Percentiles rank a stretch among this genome's conserved stretches.
Conservation (phyloP, 2,888 invertebrate species). For the Chalcosyrphus nemorum region DNA sequence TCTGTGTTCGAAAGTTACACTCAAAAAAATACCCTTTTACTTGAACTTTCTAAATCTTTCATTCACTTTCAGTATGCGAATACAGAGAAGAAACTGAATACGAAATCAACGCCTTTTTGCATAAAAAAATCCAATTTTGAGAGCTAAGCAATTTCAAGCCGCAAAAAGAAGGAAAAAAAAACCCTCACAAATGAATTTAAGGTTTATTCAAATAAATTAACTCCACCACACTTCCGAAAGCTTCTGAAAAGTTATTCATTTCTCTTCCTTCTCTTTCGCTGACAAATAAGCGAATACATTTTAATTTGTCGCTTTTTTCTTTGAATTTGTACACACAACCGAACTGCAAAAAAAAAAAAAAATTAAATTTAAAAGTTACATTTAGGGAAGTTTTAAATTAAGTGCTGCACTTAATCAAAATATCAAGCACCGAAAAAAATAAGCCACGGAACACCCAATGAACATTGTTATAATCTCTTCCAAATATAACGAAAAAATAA, state of each 20-base stretch:
- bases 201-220: conserved; percentile 13
- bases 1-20: too few relatives aligned
- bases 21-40: too few relatives aligned
- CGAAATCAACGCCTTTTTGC: too few relatives aligned
- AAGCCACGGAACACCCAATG: not conserved
- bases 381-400: conserved; percentile 53
- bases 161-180: not conserved
- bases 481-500: not conserved
- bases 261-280: not conserved
- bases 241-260: not conserved
- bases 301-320: conserved; percentile 16
- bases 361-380: conserved; percentile 45
- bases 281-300: conserved; percentile 37
- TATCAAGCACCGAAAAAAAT: not conserved
- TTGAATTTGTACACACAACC: conserved; percentile 5
- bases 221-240: not conserved
- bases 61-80: too few relatives aligned
- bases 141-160: not conserved
- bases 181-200: not conserved
- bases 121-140: too few relatives aligned
- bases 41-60: too few relatives aligned
- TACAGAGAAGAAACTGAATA: too few relatives aligned
- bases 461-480: conserved; percentile 4
- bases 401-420: conserved; percentile 53
- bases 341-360: not conserved